A percentile compares a stretch with the other conserved stretches of the same genome.
phyloP scores from a whole-genome alignment of 1,140 invertebrate genomes.

The Acromyrmex echinatior region DNA sequence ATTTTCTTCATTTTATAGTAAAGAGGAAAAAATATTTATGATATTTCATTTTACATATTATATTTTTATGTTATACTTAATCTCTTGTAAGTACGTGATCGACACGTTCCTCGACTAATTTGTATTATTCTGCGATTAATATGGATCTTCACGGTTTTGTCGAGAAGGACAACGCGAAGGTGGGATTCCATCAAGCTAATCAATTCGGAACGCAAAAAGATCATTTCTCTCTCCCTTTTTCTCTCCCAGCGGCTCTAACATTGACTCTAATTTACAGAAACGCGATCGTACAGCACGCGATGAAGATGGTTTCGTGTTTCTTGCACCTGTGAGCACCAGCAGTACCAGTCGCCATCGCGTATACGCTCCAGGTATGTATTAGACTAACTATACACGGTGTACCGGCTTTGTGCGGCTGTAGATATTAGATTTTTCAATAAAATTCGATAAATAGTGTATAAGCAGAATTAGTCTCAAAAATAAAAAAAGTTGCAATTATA shows the following conservation, averaged over 20 bases:
- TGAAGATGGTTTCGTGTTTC: conserved; percentile 61
- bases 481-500: neutral
- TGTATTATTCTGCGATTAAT: neutral
- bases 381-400: conserved; percentile 42
- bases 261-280: conserved; percentile 60
- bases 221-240: conserved; percentile 16
- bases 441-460: neutral
- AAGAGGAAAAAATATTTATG: neutral
- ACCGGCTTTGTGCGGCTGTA: neutral
- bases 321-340: conserved; percentile 56
- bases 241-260: conserved; percentile 24
- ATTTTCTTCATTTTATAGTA: neutral
- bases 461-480: neutral
- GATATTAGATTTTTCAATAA: neutral
- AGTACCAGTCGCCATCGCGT: conserved; percentile 53
- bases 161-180: neutral
- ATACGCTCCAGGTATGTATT: conserved; percentile 43
- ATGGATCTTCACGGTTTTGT: neutral
- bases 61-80: too few relatives aligned
- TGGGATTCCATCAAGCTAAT: conserved; percentile 36
- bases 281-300: conserved; percentile 55
- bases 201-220: conserved; percentile 45
- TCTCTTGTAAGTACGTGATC: neutral
- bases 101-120: neutral
- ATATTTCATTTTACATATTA: too few relatives aligned